Evolutionary conservation across 1,140 invertebrate species (phyloP).

Genomic region (Zaprionus inermis): DNA sequence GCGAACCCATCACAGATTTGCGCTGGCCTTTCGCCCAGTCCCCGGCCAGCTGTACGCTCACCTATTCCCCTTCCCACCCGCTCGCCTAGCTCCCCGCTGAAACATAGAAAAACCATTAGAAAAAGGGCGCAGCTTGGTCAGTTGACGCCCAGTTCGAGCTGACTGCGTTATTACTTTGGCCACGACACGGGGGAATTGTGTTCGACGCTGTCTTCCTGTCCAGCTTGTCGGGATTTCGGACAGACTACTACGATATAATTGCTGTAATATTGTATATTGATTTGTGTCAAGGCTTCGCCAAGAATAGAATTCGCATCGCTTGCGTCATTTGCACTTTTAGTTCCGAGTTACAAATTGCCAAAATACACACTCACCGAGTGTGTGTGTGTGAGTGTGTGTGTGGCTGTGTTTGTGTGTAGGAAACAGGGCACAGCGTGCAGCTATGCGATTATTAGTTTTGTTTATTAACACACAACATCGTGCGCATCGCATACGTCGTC

Average conservation of each 20-base stretch:
- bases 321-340: slow-evolving; percentile 76
- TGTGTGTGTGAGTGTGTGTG: not conserved
- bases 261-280: slow-evolving; percentile 44
- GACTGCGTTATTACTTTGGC: not conserved
- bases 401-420: not conserved
- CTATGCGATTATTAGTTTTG: slow-evolving; percentile 66
- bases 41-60: slow-evolving; percentile 9
- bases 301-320: slow-evolving; percentile 36
- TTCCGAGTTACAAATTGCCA: slow-evolving; percentile 55
- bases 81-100: not conserved
- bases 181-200: not conserved
- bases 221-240: slow-evolving; percentile 57
- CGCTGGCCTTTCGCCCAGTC: slow-evolving; percentile 36
- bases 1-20: slow-evolving; percentile 58
- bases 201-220: not conserved
- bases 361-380: slow-evolving; percentile 19
- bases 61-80: not conserved
- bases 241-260: slow-evolving; percentile 2
- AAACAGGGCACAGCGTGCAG: slow-evolving; percentile 19
- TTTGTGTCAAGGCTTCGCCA: slow-evolving; percentile 66
- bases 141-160: slow-evolving; percentile 45
- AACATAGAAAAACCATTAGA: slow-evolving; percentile 76
- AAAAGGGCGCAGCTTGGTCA: slow-evolving; percentile 57
- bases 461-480: slow-evolving; percentile 48
- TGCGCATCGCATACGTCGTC: not conserved